Base-by-base conservation (phyloP, 1,140 invertebrate genomes). In the Drosophila lini region DNA sequence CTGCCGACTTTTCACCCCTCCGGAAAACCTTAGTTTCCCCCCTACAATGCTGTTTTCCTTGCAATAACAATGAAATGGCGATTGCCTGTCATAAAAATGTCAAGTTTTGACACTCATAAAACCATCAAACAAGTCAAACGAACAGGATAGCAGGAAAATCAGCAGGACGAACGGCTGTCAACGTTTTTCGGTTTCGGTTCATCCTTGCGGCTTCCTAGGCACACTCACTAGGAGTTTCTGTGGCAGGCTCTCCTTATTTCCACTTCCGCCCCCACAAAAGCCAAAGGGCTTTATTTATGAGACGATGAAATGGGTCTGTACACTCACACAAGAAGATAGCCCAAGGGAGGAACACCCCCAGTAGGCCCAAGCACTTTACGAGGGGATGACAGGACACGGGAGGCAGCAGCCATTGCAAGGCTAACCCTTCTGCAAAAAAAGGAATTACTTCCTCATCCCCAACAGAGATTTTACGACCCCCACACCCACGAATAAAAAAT, bases 51-150 rank as follows among this genome's bases (percentile, higher is more conserved):
- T 31, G 42, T 25, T 11, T 41, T 36, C 28, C 40, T 62, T 62
- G 65, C 69, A 69, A 69, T 73, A 77, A 84, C 83, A 77, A 74
- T 74, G 83, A 81, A 81, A 82, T 56, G 47, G 63, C 63, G 68
- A 65, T 74, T 83, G 63, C 53, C 65, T 58, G 80, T 52, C 70
- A 80, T 90, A 81, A 90, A 83, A 86, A 56, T 70, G 80, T 90
- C 88, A 90, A 81, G 74, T 76, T 77, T 78, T 81, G 82, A 83
- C 78, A 84, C 88, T 90, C 88, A 78, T 90, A 90, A 90, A 90
- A 90, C 80, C 86, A 79, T 90, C 88, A 91, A 91, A 91, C 82
- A 81, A 88, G 78, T 84, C 78, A 91, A 91, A 84, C 36, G 70
- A 91, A 81, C 88, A 91, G 88, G 88, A 60, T 64, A 73, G 11